Base-by-base conservation (phyloP, 2,888 invertebrate species). In the Cerceris ruficornis region DNA sequence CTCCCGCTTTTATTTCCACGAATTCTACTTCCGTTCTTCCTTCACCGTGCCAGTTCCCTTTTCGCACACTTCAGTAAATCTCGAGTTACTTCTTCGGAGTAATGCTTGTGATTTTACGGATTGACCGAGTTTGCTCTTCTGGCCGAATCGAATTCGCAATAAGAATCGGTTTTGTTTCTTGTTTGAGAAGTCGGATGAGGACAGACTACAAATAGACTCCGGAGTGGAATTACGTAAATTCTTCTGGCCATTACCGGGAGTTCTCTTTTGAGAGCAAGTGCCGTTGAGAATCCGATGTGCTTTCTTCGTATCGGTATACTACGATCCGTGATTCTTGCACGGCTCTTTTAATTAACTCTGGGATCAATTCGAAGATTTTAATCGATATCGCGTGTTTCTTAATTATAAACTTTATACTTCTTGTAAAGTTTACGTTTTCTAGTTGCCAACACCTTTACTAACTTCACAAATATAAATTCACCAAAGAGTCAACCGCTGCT, bases 51-150 rank as follows among this genome's bases (percentile, higher is more conserved):
- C 50, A 66, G 69, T 68, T 75, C 68, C 57, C 69, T 61, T 80
- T 69, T 54, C 64, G 61, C 68, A 69, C 83, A 77, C 81, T 76
- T 77, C 82, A 76, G 80, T 82, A 84, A 83, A 84, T 86, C 87
- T 82, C 66, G 69, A 79, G 69, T 73, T 64, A 69, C 72, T 61
- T 61, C 69, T 58, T 52, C 67, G 58, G 71, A 69, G 70, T 73
- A 81, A 71, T 64, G 69, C 65, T 66, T 70, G 64, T 65, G 83
- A 83, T 83, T 83, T 67, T 54, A 72, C 72, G 73, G 77, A 77
- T 77, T 75, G 78, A 73, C 77, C 77, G 77, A 77, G 58, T 82
- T 70, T 65, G 62, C 65, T 81, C 77, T 60, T 65, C 58, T 55
- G 75, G 67, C 77, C 72, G 77, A 69, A 75, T 70, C 82, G 75